Evolutionary conservation across 2,113 vertebrate genomes (phyloP).

Genomic region (Phalacrocorax aristotelis): DNA sequence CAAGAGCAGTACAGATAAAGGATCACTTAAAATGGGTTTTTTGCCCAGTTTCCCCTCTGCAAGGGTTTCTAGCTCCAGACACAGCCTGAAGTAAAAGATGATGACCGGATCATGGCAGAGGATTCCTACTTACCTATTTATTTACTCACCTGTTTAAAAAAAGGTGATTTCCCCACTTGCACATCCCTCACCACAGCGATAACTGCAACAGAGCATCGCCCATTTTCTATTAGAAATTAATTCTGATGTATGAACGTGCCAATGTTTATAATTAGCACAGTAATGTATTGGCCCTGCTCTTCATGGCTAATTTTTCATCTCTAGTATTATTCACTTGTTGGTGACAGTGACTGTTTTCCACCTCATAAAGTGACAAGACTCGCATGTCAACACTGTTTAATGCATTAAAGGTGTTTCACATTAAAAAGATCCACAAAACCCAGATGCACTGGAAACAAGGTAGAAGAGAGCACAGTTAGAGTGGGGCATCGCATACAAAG

Average conservation of each 20-base stretch:
- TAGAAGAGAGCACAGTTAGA: not conserved
- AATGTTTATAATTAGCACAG: slow-evolving; percentile 29
- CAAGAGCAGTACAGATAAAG: not conserved
- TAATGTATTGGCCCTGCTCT: not conserved
- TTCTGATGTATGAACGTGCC: not conserved
- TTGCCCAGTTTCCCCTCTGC: not conserved
- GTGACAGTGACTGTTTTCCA: slow-evolving; percentile 37
- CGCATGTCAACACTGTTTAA: not conserved
- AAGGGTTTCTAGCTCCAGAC: not conserved
- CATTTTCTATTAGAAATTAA: slow-evolving; percentile 10
- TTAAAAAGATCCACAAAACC: not conserved
- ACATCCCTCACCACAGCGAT: not conserved
- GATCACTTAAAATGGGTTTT: not conserved
- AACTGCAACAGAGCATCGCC: not conserved
- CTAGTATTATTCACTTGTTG: not conserved
- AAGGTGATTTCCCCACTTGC: not conserved
- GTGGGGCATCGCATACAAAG: not conserved
- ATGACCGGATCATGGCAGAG: not conserved
- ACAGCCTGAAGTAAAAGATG: not conserved
- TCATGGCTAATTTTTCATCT: slow-evolving; percentile 19
- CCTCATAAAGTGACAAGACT: slow-evolving; percentile 1
- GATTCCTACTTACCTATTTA: not conserved
- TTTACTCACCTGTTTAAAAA: not conserved
- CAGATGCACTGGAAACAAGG: not conserved
- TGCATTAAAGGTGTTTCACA: not conserved